Conservation (phyloP, 2,113 vertebrate genomes). For the Platichthys flesus region DNA sequence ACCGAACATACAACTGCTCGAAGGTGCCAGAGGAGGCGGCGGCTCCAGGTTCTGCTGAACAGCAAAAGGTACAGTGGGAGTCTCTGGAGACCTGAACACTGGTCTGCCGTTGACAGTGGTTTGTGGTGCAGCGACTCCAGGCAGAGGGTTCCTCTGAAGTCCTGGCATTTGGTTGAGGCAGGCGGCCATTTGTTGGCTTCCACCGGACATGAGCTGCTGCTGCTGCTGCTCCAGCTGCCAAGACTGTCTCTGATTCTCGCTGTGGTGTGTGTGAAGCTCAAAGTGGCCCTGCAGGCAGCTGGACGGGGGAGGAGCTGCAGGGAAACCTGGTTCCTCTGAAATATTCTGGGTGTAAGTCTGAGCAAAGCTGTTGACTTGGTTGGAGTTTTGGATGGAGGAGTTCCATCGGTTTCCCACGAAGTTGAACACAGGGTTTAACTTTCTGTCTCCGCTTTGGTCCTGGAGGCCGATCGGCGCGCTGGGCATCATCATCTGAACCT, state of each 20-base stretch:
- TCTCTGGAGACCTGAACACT: constrained; percentile 40
- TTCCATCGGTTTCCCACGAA: constrained; percentile 58
- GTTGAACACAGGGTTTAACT: constrained; percentile 19
- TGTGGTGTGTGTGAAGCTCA: constrained; percentile 41
- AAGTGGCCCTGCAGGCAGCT: constrained; percentile 56
- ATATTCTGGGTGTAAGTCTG: constrained; percentile 45
- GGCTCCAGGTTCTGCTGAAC: constrained; percentile 21
- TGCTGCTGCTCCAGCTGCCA: constrained; percentile 51
- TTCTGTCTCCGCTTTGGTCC: constrained; percentile 29
- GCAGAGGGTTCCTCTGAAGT: constrained; percentile 16
- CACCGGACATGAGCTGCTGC: constrained; percentile 17
- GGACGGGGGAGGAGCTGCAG: background rate
- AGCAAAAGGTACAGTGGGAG: constrained; percentile 20
- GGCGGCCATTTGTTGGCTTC: constrained; percentile 27
- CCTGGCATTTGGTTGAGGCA: constrained; percentile 11
- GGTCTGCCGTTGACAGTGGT: constrained; percentile 7
- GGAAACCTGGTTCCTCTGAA: constrained; percentile 36
- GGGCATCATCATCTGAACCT: background rate
- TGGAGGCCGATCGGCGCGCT: constrained; percentile 27
- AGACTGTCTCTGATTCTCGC: constrained; percentile 28
- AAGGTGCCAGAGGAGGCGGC: background rate
- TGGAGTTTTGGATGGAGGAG: constrained; percentile 14
- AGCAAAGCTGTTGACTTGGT: constrained; percentile 21
- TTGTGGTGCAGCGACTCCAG: background rate
- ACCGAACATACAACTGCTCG: constrained; percentile 62